A percentile compares a stretch with the other conserved stretches of the same genome.
These are phyloP conservation scores for Hedychridium roseum DNA, from an alignment of 2,888 invertebrate genomes.

Conservation along the genomic window DNA sequence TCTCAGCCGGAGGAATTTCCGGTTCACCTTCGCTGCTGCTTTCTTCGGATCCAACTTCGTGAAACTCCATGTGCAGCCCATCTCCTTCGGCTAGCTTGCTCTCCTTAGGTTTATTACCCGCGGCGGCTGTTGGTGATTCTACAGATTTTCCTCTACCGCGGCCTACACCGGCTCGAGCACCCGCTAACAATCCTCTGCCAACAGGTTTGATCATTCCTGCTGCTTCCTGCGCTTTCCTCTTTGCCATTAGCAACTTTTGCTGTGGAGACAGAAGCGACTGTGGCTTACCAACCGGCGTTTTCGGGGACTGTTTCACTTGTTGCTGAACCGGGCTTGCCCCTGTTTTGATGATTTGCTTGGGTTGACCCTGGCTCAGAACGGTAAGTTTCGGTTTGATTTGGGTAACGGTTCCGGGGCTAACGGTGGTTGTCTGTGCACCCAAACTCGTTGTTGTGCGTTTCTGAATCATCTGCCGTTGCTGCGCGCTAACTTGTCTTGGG, in stretches of 20 bases:
- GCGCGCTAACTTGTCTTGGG: slow-evolving; percentile 32
- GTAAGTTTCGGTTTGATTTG: slow-evolving; percentile 52
- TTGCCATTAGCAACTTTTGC: slow-evolving; percentile 59
- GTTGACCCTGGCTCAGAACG: slow-evolving; percentile 38
- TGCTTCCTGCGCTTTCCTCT: slow-evolving; percentile 59
- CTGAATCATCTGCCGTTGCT: slow-evolving; percentile 39
- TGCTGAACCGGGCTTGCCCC: slow-evolving; percentile 38
- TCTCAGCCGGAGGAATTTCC: slow-evolving; percentile 62
- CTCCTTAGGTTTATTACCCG: slow-evolving; percentile 55
- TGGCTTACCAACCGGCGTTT: slow-evolving; percentile 39
- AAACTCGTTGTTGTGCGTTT: slow-evolving; percentile 39
- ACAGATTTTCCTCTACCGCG: slow-evolving; percentile 42
- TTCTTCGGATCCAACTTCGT: slow-evolving; percentile 62
- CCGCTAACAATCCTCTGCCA: slow-evolving; percentile 42
- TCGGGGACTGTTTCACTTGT: slow-evolving; percentile 43
- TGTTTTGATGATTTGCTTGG: slow-evolving; percentile 47
- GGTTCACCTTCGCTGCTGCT: slow-evolving; percentile 71
- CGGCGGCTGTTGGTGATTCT: slow-evolving; percentile 21
- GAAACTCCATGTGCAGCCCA: slow-evolving; percentile 63
- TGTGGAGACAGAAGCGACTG: slow-evolving; percentile 56
- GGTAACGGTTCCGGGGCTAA: slow-evolving; percentile 38
- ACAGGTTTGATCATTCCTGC: slow-evolving; percentile 52
- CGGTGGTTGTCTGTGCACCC: slow-evolving; percentile 29
- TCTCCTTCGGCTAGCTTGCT: slow-evolving; percentile 62
- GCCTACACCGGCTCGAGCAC: slow-evolving; percentile 34